phyloP scores from a whole-genome alignment of 92 coral and sea anemone genomes.

The Palythoa grandis region DNA sequence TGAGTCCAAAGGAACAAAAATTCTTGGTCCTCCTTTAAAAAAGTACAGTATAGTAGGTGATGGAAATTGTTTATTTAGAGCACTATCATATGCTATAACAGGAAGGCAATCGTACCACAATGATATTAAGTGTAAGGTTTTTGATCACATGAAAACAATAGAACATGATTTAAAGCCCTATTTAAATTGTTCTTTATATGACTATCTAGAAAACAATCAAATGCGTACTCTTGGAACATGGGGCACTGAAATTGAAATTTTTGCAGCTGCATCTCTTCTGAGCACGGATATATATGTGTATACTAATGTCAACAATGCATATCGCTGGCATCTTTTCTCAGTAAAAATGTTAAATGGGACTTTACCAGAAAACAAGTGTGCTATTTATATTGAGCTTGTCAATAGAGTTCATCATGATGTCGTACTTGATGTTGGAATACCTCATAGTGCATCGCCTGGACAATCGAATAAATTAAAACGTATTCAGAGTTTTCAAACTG shows the following conservation, averaged over 20 bases:
- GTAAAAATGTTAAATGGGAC: conserved; percentile 31
- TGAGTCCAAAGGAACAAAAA: no score
- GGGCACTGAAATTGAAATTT: conserved; percentile 58
- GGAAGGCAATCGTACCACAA: no score
- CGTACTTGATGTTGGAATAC: conserved; percentile 32
- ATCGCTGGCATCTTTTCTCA: background rate
- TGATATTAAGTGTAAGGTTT: no score
- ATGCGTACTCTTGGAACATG: conserved; percentile 39
- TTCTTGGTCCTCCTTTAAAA: no score
- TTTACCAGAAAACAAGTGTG: conserved; percentile 41
- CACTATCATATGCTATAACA: no score
- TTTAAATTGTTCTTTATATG: background rate
- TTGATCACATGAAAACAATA: background rate
- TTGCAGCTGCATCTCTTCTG: conserved; percentile 50
- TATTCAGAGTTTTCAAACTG: no score
- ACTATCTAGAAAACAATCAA: background rate
- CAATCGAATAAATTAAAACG: no score
- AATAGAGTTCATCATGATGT: conserved; percentile 54
- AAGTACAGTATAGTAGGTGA: no score
- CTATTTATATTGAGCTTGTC: conserved; percentile 55
- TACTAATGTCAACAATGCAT: background rate
- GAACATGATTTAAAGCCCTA: background rate
- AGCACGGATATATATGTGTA: conserved; percentile 18
- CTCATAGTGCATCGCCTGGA: no score
- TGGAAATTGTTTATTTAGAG: no score